phyloP scores from a whole-genome alignment of 2,113 vertebrate genomes.

The Ahaetulla prasina region DNA sequence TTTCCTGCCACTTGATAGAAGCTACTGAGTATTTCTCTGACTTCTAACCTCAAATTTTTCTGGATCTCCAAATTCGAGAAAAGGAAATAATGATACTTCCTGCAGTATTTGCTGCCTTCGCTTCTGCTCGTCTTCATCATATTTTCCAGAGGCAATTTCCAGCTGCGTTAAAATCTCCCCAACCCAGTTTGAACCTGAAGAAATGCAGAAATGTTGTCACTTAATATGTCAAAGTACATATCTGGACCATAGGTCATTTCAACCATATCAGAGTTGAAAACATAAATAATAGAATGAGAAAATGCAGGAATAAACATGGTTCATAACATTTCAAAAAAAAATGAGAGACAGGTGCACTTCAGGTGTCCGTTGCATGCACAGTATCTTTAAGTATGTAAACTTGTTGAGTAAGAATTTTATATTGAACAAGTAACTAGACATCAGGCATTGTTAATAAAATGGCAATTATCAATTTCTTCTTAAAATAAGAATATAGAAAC shows the following conservation, averaged over 20 bases:
- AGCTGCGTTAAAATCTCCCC: not conserved
- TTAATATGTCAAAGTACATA: not conserved
- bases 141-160: not conserved
- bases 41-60: conserved; percentile 8
- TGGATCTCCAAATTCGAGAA: not conserved
- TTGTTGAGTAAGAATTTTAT: not conserved
- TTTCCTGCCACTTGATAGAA: not conserved
- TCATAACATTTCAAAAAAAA: not conserved
- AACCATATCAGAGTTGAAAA: not conserved
- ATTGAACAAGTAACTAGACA: not conserved
- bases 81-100: not conserved
- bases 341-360: too few relatives aligned
- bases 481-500: not conserved
- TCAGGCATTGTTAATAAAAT: not conserved
- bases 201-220: not conserved
- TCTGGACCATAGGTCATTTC: not conserved
- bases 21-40: not conserved
- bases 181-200: conserved; percentile 12
- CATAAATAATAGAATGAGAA: not conserved
- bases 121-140: not conserved
- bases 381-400: not conserved
- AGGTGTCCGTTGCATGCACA: not conserved
- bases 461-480: not conserved
- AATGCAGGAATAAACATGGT: not conserved
- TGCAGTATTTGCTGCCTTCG: not conserved